Evolutionary conservation across 2,113 vertebrate species (phyloP).

Genomic region (Loxodonta africana): DNA sequence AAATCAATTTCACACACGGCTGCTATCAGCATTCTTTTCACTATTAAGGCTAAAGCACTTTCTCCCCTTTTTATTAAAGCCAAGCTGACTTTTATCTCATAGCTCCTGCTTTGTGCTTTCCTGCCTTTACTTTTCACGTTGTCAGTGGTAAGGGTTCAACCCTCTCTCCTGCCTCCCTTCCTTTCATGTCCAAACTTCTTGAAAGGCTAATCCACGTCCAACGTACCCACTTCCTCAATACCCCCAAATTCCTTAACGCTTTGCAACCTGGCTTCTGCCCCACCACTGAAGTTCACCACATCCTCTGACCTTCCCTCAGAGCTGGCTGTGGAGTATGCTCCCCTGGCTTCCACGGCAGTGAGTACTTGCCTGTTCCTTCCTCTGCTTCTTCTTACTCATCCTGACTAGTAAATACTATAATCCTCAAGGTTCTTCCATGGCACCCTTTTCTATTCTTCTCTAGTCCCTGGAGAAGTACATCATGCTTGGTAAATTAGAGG

Average conservation of each 20-base stretch:
- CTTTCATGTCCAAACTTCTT: slow-evolving; percentile 13
- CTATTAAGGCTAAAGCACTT: slow-evolving; percentile 64
- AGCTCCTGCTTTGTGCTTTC: background rate
- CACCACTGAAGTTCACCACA: slow-evolving; percentile 45
- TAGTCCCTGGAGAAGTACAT: too few relatives aligned
- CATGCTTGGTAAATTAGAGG: too few relatives aligned
- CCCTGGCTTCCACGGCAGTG: background rate
- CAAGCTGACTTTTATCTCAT: slow-evolving; percentile 70
- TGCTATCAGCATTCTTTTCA: slow-evolving; percentile 76
- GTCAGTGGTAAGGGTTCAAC: background rate
- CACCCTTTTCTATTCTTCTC: background rate
- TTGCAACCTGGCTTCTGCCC: background rate
- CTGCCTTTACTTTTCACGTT: background rate
- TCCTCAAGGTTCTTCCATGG: background rate
- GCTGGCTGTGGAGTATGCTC: background rate
- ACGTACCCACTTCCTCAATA: background rate
- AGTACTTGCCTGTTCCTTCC: background rate
- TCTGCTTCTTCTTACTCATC: slow-evolving; percentile 26
- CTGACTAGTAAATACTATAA: background rate
- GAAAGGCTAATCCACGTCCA: background rate
- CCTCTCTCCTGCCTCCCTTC: slow-evolving; percentile 24
- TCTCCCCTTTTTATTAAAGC: slow-evolving; percentile 74
- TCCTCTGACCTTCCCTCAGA: background rate
- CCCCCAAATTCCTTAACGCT: slow-evolving; percentile 22
- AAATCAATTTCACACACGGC: slow-evolving; percentile 83